Base-by-base conservation (phyloP, 2,888 invertebrate genomes). In the Eumacrocentrus americanus region DNA sequence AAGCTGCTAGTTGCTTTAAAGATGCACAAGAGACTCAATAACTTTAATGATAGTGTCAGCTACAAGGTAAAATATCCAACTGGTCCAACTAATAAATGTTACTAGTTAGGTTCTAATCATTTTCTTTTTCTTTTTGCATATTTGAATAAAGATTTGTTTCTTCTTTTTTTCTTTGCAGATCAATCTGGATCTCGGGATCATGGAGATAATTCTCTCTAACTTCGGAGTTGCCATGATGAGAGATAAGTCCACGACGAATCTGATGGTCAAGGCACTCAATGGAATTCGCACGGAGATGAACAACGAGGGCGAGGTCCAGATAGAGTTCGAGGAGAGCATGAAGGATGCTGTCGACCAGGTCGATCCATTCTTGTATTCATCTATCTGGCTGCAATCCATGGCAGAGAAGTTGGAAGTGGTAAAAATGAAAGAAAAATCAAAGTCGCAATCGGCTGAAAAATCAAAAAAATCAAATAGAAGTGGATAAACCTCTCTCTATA, bases 1-100 rank as follows among this genome's bases (percentile, higher is more conserved):
- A 70, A 70, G 48, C 57, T 71, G 60, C 65, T 71, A 34, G 71
- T 71, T 20, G 67, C 71, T 5, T 46, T 71, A 0, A 71, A 71
- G 54, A 60, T 70, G 62, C 71, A 71, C 61, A 68, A 70, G 37
- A 65, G 67, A 44, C 60, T 66, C 18, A 71, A 71, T 51, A 65
- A 64, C 35, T 71, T 72, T 58, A 67, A 70, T 50, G 68, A 71
- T 22, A 61, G 69, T 7, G 66, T 70, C 35, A 68, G 66, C 57
- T 65, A 68, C 54, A 72, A 72, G 64, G 70, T 64, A 50, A 54
- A 54, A 7, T n/a, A n/a, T n/a, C n/a, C n/a, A n/a, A n/a, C n/a
- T n/a, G n/a, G n/a, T n/a, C n/a, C n/a, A n/a, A n/a, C n/a, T n/a
- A n/a, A n/a, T n/a, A n/a, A n/a, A n/a, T n/a, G n/a, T n/a, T n/a